Evolutionary conservation across 2,113 vertebrate genomes (phyloP).

Genomic region (Carollia perspicillata): DNA sequence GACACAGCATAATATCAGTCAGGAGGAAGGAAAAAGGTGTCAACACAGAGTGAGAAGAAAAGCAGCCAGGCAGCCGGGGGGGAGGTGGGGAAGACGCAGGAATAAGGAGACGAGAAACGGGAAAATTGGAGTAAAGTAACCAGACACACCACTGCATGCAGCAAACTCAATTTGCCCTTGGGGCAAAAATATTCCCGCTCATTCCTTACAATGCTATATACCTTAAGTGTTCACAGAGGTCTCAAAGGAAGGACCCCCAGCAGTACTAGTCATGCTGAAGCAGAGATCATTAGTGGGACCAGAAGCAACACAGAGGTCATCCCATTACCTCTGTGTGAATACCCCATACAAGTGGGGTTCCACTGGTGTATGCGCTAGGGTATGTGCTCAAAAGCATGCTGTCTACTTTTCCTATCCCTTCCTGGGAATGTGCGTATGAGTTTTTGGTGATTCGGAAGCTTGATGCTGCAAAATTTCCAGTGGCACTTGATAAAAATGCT

Average conservation of each 20-base stretch:
- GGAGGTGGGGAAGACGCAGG: neutral
- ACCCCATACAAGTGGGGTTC: neutral
- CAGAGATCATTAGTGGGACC: neutral
- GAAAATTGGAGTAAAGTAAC: no score
- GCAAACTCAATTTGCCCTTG: neutral
- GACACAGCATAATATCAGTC: neutral
- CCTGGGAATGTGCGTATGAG: neutral
- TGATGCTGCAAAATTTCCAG: neutral
- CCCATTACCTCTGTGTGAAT: neutral
- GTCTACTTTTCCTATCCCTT: neutral
- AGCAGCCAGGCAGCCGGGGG: neutral
- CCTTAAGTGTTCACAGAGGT: neutral
- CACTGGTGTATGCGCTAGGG: neutral
- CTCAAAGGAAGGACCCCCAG: neutral
- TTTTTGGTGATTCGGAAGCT: neutral
- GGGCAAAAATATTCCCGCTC: neutral
- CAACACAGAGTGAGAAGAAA: neutral
- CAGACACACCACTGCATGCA: accelerated
- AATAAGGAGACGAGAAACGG: neutral
- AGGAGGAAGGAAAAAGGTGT: neutral
- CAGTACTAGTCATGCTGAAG: neutral
- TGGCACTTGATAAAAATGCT: neutral
- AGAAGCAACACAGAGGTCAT: neutral
- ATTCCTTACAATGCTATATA: neutral
- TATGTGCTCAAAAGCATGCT: neutral